These are phyloP conservation scores for Petrocephalus microphthalmus DNA, from an alignment of 2,113 vertebrate genomes.

Conservation along the genomic window DNA sequence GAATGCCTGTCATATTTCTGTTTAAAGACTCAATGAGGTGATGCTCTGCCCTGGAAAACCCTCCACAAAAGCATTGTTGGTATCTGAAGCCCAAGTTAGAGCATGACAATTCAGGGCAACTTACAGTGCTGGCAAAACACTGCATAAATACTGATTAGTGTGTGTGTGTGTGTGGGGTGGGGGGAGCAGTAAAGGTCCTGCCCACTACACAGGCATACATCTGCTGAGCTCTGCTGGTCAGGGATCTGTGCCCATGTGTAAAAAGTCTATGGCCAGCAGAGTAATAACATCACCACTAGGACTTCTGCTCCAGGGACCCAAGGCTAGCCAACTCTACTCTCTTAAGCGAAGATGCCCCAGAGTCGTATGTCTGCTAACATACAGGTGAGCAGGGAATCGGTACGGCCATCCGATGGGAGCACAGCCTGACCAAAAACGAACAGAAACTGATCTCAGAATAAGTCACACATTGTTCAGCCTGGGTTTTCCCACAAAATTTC, in stretches of 20 bases:
- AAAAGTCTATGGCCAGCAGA: background rate
- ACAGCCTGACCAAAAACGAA: background rate
- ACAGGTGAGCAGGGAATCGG: background rate
- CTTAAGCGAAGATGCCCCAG: background rate
- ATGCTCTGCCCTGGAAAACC: background rate
- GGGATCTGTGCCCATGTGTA: background rate
- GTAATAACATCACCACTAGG: background rate
- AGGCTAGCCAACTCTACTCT: background rate
- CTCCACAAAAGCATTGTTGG: background rate
- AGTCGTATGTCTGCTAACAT: background rate
- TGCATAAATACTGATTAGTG: background rate
- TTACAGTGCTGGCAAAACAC: background rate
- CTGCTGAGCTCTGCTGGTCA: background rate
- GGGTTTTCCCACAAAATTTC: constrained; percentile 8
- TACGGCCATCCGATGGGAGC: background rate
- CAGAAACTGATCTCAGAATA: background rate
- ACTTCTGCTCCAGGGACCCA: background rate
- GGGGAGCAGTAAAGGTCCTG: background rate
- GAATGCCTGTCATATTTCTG: background rate
- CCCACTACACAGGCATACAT: background rate
- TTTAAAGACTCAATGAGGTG: background rate
- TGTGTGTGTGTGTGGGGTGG: no score
- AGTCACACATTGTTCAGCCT: background rate
- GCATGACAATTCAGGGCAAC: background rate
- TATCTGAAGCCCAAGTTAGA: background rate